Evolutionary conservation across 2,113 vertebrate genomes (phyloP).

Genomic region (western clawed frog (Xenopus tropicalis)): UCB_Xtro_10.0 CM004443.2:177452501-177453000

Average conservation of each 20-base stretch:
- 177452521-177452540: constrained; percentile 90
- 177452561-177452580: constrained; percentile 86
- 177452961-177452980: constrained; percentile 61
- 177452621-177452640: constrained; percentile 91
- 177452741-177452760: constrained; percentile 70
- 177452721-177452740: constrained; percentile 75
- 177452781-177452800: constrained; percentile 77
- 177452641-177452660: constrained; percentile 86
- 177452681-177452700: constrained; percentile 95
- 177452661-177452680: constrained; percentile 98
- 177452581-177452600: constrained; percentile 93
- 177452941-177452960: constrained; percentile 65
- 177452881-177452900: constrained; percentile 77
- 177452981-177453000: constrained; percentile 48
- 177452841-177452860: constrained; percentile 89
- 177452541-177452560: constrained; percentile 90
- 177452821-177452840: constrained; percentile 86
- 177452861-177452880: constrained; percentile 80
- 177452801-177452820: constrained; percentile 79
- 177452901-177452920: constrained; percentile 79
- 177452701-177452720: constrained; percentile 94
- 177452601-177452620: constrained; percentile 96
- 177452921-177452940: constrained; percentile 74
- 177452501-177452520: constrained; percentile 90
- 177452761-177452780: constrained; percentile 77